Conservation (phyloP, 2,797 vertebrate genomes). For the Otolemur crassicaudatus region DNA sequence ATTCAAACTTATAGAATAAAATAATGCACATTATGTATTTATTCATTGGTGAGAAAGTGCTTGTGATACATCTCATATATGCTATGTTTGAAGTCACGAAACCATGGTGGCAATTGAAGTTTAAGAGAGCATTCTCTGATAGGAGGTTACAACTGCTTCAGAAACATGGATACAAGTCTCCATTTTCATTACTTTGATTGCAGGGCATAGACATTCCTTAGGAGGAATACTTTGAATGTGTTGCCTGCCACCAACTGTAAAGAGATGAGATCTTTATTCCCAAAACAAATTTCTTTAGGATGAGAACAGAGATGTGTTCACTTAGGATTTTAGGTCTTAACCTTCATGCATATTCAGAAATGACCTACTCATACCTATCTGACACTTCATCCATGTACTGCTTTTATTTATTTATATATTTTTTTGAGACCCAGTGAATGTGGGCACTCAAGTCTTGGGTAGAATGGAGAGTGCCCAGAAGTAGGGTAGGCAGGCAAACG, state of each 20-base stretch:
- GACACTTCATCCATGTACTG: background rate
- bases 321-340: slow-evolving; percentile 4
- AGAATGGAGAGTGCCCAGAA: background rate
- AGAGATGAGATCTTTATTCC: background rate
- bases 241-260: background rate
- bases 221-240: background rate
- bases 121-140: background rate
- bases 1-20: slow-evolving; percentile 27
- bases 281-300: slow-evolving; percentile 34
- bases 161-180: background rate
- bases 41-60: background rate
- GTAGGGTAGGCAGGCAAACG: background rate
- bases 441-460: slow-evolving; percentile 33
- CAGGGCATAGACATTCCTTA: background rate
- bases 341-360: background rate
- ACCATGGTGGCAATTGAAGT: background rate
- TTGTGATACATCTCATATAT: background rate
- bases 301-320: background rate
- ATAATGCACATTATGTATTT: background rate
- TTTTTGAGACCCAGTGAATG: slow-evolving; percentile 65
- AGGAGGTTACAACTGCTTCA: background rate
- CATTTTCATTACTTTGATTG: slow-evolving; percentile 41
- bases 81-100: background rate
- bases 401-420: background rate
- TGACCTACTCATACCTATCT: background rate